Conservation (phyloP, 2,888 invertebrate genomes). For the Schrankia costaestrigalis region DNA sequence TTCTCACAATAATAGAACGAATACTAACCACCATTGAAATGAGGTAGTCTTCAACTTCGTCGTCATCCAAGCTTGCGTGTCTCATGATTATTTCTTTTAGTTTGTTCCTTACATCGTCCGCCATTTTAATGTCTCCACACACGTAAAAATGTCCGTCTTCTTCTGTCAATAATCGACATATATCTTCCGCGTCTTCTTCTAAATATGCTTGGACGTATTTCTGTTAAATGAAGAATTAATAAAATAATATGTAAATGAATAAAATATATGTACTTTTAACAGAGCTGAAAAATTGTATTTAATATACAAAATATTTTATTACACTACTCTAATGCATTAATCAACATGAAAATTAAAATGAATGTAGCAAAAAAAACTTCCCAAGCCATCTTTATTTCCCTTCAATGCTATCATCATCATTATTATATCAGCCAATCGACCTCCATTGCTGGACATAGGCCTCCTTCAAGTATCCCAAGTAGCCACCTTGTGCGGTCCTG, state of each 20-base stretch:
- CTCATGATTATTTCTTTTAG: slow-evolving; percentile 87
- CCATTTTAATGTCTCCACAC: slow-evolving; percentile 98
- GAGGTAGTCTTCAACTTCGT: slow-evolving; percentile 91
- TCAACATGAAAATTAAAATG: too few relatives aligned
- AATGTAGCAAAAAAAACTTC: too few relatives aligned
- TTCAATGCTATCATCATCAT: too few relatives aligned
- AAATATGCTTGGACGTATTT: slow-evolving; percentile 95
- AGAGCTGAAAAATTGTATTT: too few relatives aligned
- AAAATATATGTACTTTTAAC: too few relatives aligned
- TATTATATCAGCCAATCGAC: too few relatives aligned
- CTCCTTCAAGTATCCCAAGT: too few relatives aligned
- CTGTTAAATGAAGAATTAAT: slow-evolving; percentile 65
- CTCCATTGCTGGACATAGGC: too few relatives aligned
- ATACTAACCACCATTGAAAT: slow-evolving; percentile 88
- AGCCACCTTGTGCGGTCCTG: too few relatives aligned
- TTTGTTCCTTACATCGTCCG: slow-evolving; percentile 95
- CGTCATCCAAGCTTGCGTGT: slow-evolving; percentile 84
- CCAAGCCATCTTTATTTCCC: too few relatives aligned
- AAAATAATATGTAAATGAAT: background rate
- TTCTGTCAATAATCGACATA: slow-evolving; percentile 87
- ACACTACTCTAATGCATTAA: too few relatives aligned
- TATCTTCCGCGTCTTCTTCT: slow-evolving; percentile 86
- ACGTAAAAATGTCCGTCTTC: slow-evolving; percentile 95
- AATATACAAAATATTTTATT: too few relatives aligned
- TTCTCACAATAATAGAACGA: background rate